These are phyloP conservation scores for Oncorhynchus nerka DNA, from an alignment of 2,113 vertebrate species.

Conservation along the genomic window DNA sequence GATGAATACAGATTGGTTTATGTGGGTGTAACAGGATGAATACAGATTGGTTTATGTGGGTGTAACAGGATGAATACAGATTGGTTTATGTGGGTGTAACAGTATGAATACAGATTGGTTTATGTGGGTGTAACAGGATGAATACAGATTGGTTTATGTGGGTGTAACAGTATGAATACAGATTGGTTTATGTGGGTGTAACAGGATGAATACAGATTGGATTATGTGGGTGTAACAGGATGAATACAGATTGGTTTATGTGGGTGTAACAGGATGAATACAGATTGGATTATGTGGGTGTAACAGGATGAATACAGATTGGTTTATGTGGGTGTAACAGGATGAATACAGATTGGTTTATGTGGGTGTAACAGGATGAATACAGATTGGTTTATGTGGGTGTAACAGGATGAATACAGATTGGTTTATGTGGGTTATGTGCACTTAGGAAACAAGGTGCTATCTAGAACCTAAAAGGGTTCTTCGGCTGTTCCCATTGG, in stretches of 20 bases:
- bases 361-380: too few species aligned
- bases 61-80: background rate
- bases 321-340: background rate
- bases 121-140: too few species aligned
- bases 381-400: background rate
- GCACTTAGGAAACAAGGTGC: too few species aligned
- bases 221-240: too few species aligned
- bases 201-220: background rate
- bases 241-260: background rate
- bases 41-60: background rate
- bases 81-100: background rate
- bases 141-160: background rate
- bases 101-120: background rate
- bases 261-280: too few species aligned
- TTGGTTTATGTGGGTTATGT: background rate
- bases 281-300: background rate
- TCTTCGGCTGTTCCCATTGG: too few species aligned
- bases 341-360: background rate
- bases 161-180: background rate
- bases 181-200: background rate
- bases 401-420: background rate
- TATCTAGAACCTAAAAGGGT: too few species aligned
- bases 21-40: too few species aligned
- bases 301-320: background rate
- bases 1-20: background rate